A percentile compares a stretch with the other conserved stretches of the same genome.
Conservation (phyloP, 2,113 vertebrate genomes). For the Casuarius casuarius region DNA sequence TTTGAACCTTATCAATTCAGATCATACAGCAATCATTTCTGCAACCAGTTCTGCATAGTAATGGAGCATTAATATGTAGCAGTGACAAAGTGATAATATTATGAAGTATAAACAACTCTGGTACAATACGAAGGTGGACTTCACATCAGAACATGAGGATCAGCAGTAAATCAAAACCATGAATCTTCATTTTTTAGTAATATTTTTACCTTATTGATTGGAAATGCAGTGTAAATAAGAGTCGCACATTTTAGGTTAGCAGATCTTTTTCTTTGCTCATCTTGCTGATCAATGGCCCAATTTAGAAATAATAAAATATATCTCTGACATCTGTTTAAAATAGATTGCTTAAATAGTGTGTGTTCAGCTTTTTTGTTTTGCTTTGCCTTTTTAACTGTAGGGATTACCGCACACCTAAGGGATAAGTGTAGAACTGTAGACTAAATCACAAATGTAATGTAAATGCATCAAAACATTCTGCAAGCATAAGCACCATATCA, state of each 20-base stretch:
- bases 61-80: constrained; percentile 21
- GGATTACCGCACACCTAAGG: constrained; percentile 36
- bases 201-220: constrained; percentile 63
- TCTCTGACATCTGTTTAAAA: constrained; percentile 61
- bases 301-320: constrained; percentile 68
- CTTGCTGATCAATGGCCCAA: constrained; percentile 50
- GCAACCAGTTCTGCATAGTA: constrained; percentile 18
- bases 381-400: constrained; percentile 29
- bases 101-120: constrained; percentile 28
- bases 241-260: constrained; percentile 33
- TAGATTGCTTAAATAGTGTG: constrained; percentile 51
- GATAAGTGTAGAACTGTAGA: constrained; percentile 3
- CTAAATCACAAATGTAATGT: constrained; percentile 35
- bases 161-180: constrained; percentile 42
- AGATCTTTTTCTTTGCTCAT: constrained; percentile 58
- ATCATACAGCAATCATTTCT: constrained; percentile 28
- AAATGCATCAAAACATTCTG: constrained; percentile 49
- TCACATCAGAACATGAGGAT: constrained; percentile 18
- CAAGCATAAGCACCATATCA: constrained; percentile 27
- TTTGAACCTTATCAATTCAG: constrained; percentile 39
- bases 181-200: constrained; percentile 53
- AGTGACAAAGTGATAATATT: constrained; percentile 2
- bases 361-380: constrained; percentile 44
- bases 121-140: background rate
- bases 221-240: constrained; percentile 44